A percentile compares a stretch with the other conserved stretches of the same genome.
These are phyloP conservation scores for Plestiodon gilberti DNA, from an alignment of 2,113 vertebrate species.

Conservation along the genomic window DNA sequence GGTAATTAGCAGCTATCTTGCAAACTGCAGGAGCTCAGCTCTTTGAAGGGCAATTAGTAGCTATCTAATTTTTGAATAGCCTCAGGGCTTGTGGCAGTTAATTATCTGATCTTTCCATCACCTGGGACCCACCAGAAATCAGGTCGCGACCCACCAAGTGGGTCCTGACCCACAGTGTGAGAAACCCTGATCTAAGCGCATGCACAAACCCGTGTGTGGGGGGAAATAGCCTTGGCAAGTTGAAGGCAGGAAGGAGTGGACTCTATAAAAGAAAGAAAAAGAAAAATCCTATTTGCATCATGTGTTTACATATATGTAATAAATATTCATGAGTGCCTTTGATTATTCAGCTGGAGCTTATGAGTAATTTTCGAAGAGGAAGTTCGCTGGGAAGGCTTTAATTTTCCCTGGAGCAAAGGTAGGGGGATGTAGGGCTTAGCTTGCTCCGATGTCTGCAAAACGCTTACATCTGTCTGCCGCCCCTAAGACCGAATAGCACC, in stretches of 20 bases:
- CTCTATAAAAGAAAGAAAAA: conserved; percentile 23
- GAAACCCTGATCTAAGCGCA: too few relatives aligned
- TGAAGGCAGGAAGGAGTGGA: conserved; percentile 29
- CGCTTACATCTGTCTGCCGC: conserved; percentile 74
- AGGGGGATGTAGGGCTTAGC: conserved; percentile 35
- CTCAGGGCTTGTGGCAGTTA: too few relatives aligned
- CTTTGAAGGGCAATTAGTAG: too few relatives aligned
- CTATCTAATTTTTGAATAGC: too few relatives aligned
- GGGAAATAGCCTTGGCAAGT: background rate
- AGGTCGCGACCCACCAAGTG: too few relatives aligned
- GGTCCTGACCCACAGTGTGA: too few relatives aligned
- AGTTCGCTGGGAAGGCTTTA: conserved; percentile 19
- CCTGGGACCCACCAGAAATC: too few relatives aligned
- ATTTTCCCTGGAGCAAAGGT: conserved; percentile 51
- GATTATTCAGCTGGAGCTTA: conserved; percentile 64
- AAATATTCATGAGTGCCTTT: conserved; percentile 63
- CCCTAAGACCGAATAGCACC: conserved; percentile 74
- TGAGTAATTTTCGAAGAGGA: conserved; percentile 56
- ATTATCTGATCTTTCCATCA: too few relatives aligned
- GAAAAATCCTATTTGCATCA: conserved; percentile 50
- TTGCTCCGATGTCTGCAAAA: conserved; percentile 53
- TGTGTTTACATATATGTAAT: conserved; percentile 36
- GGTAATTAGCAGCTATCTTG: too few relatives aligned
- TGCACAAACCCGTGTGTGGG: too few relatives aligned
- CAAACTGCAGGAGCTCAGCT: too few relatives aligned